Base-by-base conservation (phyloP, 2,113 vertebrate genomes). In the Chlorodrepanis virens region DNA sequence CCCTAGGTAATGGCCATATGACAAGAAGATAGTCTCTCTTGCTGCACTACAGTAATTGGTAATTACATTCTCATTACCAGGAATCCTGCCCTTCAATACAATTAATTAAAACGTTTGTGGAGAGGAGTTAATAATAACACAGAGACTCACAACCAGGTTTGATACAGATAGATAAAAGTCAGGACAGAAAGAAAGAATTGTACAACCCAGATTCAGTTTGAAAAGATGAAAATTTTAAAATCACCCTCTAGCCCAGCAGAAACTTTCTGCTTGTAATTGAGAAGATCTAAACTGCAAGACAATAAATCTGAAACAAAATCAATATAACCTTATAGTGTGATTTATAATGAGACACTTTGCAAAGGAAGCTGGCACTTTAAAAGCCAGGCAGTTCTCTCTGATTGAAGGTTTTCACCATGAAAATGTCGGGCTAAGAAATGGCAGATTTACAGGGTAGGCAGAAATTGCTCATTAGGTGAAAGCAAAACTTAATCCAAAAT, bases 301-400 rank as follows among this genome's bases (percentile, higher is more conserved):
- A 88, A 56, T 86, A 90, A 91, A 83, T 63, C 67, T 83, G 67
- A 88, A 92, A 80, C 28, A 80, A 71, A 72, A 84, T 74, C 79
- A 74, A 77, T 90, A 76, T 40, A 80, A 42, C 6, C 22, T 84
- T 94, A 83, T 28, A 71, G 35, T 40, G 45, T 85, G 56, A 86
- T 92, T 93, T 93, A 95, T 91, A 90, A 88, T 71, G 64, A 92
- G 79, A 39, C 29, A 44, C 9, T 86, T 93, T 78, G 92, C 90
- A 95, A 88, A 90, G 56, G 29, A 80, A 93, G 59, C 53, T 42
- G 71, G 37, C 47, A 64, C 56, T 83, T 92, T 86, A 92, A 88
- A 92, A 91, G 64, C 40, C 31, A 86, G 7, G 11, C 27, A 86
- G 4, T 56, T 94, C 64, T 83, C 50, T 76, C 63, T 74, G 75